Evolutionary conservation across 2,888 invertebrate species (phyloP), one percentile per base, ranked within the genome.

Genomic region (Lasioglossum calceatum): DNA sequence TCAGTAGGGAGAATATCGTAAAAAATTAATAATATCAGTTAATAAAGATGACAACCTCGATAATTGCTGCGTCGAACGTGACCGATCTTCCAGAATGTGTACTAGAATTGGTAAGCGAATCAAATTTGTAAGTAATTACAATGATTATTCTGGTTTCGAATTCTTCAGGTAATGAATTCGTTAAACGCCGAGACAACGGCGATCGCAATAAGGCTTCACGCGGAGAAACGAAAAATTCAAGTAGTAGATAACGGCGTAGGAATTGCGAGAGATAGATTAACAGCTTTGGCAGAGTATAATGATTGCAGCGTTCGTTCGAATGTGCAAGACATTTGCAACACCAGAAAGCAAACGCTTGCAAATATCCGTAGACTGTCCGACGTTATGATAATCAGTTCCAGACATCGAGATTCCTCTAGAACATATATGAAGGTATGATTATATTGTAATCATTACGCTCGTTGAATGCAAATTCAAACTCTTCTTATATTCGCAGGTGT

Each of bases 181-280:
- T 93, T 98, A 86, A 97, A 98, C 95, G 97, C 97, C 16, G 96
- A 96, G 87, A 96, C 98, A 2, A 96, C 96, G 32, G 97, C 97
- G 42, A 96, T 98, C 82, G 97, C 97, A 36, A 96, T 98, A 78
- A 96, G 97, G 92, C 93, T 98, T 42, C 96, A 97, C 94, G 94
- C 97, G 44, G 93, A 95, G 81, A 96, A 96, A 86, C 96, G 96
- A 91, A 96, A 96, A 89, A 96, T 98, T 88, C 97, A 97, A 96
- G 97, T 98, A 10, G 96, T 98, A 64, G 98, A 98, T 93, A 98
- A 98, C 95, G 98, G 98, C 2, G 91, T 88, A 90, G 98, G 98
- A 3, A 96, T 98, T 50, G 90, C 95, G 4, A 94, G 95, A 90
- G 92, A 95, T 44, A 96, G 97, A 92, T 95, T 98, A 85, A 93